phyloP scores from a whole-genome alignment of 1,140 invertebrate genomes.

The Sinella curviseta region DNA sequence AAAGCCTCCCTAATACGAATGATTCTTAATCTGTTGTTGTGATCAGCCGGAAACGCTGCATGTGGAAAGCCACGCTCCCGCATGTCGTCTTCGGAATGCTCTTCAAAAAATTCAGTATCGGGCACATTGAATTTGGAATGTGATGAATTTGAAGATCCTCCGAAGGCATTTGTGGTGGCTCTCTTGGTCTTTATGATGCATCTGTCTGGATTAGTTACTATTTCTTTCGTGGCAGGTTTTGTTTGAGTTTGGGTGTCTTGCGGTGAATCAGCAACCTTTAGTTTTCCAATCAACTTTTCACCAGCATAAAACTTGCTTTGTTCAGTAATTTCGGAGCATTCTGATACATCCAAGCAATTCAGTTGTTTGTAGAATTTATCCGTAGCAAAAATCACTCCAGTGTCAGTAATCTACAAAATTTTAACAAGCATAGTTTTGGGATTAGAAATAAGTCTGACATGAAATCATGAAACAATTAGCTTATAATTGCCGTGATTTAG shows the following conservation, averaged over 20 bases:
- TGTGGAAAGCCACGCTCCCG: not conserved
- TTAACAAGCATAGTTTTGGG: not conserved
- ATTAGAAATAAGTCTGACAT: not conserved
- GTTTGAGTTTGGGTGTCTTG: not conserved
- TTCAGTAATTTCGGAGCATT: slow-evolving; percentile 26
- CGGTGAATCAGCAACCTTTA: not conserved
- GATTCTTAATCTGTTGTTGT: not conserved
- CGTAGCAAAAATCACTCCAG: not conserved
- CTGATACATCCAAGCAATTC: slow-evolving; percentile 28
- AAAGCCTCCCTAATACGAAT: not conserved
- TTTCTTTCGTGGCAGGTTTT: not conserved
- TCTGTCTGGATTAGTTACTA: not conserved
- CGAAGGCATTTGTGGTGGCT: too few species aligned
- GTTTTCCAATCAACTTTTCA: slow-evolving; percentile 24
- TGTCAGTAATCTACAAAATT: slow-evolving; percentile 27
- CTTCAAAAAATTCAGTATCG: not conserved
- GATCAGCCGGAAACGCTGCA: not conserved
- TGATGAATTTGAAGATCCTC: too few species aligned
- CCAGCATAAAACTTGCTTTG: slow-evolving; percentile 32
- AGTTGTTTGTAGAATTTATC: not conserved
- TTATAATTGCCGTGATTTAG: too few species aligned
- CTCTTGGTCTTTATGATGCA: not conserved
- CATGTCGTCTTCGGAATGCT: not conserved
- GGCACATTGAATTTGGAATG: not conserved
- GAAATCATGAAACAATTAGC: not conserved